Evolutionary conservation across 2,113 vertebrate genomes (phyloP).

Genomic region (Rhinolophus sinicus): DNA sequence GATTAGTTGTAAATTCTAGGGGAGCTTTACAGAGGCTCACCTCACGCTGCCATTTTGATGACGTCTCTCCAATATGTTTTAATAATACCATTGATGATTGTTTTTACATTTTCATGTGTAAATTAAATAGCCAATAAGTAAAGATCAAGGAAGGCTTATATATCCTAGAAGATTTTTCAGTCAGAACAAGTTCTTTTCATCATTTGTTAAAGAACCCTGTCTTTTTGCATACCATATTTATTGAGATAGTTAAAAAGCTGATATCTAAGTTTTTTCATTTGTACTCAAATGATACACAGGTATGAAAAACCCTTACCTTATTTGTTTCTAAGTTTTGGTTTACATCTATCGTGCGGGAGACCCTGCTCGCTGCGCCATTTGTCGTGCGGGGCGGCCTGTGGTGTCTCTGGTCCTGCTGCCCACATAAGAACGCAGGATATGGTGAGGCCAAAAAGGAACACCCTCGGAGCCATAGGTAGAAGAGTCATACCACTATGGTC

Average conservation of each 20-base stretch:
- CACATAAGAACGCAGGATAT: too few species aligned
- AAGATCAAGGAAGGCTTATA: background rate
- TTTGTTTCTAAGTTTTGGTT: background rate
- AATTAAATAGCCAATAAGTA: background rate
- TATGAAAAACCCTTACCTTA: background rate
- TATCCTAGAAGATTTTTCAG: accelerated
- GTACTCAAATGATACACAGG: background rate
- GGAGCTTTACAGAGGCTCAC: too few species aligned
- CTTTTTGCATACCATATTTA: background rate
- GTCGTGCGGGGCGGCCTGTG: too few species aligned
- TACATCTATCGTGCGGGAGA: too few species aligned
- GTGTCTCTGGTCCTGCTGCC: too few species aligned
- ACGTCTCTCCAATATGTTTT: too few species aligned
- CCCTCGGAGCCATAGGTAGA: too few species aligned
- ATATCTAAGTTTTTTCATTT: background rate
- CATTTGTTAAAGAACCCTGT: background rate
- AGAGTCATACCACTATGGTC: too few species aligned
- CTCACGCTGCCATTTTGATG: too few species aligned
- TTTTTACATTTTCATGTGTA: background rate
- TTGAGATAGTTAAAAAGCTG: background rate
- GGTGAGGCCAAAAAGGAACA: too few species aligned
- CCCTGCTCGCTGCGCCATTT: too few species aligned
- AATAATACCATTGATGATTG: background rate
- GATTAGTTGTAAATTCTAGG: too few species aligned
- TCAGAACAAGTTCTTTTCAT: background rate